A percentile compares a stretch with the other conserved stretches of the same genome.
Conservation (phyloP, 1,140 invertebrate genomes). For the Dryas iulia region DNA sequence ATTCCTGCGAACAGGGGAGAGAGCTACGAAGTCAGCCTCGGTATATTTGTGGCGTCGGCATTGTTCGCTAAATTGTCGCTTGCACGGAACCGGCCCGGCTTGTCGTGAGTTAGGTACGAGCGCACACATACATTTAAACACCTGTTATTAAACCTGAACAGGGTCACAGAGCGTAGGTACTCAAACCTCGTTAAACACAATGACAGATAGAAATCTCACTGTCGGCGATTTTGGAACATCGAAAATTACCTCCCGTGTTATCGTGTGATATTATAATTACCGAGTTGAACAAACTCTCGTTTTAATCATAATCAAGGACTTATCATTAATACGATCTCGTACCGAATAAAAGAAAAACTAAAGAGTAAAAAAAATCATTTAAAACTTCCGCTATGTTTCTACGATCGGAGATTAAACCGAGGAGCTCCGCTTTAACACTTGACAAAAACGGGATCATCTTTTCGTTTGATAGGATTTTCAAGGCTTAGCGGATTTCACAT, state of each 20-base stretch:
- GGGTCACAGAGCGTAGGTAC: constrained; percentile 68
- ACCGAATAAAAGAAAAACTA: constrained; percentile 27
- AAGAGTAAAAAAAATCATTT: constrained; percentile 30
- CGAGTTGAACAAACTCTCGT: constrained; percentile 51
- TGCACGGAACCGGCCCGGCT: constrained; percentile 73
- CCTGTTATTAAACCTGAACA: constrained; percentile 76
- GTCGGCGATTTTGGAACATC: constrained; percentile 62
- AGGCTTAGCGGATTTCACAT: constrained; percentile 68
- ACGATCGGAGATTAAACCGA: constrained; percentile 46
- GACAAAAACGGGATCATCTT: constrained; percentile 62
- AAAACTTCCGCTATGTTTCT: constrained; percentile 43
- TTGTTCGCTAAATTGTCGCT: constrained; percentile 79
- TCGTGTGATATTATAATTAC: constrained; percentile 57
- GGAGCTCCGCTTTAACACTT: constrained; percentile 51
- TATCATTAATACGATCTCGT: constrained; percentile 19
- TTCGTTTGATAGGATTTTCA: constrained; percentile 61
- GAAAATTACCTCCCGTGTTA: constrained; percentile 53
- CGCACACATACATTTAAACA: constrained; percentile 75
- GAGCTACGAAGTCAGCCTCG: constrained; percentile 66
- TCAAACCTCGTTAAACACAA: constrained; percentile 69
- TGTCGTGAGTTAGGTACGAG: constrained; percentile 74
- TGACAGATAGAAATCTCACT: constrained; percentile 68
- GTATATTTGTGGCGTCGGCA: constrained; percentile 74
- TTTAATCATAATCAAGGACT: constrained; percentile 24
- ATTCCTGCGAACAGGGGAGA: constrained; percentile 37